Evolutionary conservation across 2,888 invertebrate species (phyloP).

Genomic region (Cybosia mesomella): DNA sequence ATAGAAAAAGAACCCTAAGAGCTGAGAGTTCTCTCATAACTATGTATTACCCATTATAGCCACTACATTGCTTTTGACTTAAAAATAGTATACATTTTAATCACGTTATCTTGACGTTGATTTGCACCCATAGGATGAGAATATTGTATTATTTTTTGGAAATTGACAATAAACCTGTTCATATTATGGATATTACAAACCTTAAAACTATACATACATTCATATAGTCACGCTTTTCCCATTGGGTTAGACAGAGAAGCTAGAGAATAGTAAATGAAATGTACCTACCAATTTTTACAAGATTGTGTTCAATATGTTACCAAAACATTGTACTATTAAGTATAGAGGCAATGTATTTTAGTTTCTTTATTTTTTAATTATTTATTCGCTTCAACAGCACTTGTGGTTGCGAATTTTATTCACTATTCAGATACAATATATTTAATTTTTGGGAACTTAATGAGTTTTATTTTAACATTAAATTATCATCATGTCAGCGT

Average conservation of each 20-base stretch:
- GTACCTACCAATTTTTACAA: constrained; percentile 30
- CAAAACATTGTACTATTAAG: constrained; percentile 49
- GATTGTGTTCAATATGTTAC: constrained; percentile 55
- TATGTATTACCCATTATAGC: too few relatives aligned
- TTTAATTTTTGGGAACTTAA: constrained; percentile 23
- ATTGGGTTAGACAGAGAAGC: neutral
- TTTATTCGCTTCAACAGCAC: constrained; percentile 20
- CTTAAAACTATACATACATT: neutral
- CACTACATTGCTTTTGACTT: too few relatives aligned
- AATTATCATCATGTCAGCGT: neutral
- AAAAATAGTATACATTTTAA: too few relatives aligned
- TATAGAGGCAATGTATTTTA: constrained; percentile 30
- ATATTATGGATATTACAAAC: neutral
- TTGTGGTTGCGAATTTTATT: constrained; percentile 19
- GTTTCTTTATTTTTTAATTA: constrained; percentile 40
- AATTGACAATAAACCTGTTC: neutral
- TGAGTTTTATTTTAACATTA: constrained; percentile 24
- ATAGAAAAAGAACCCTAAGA: neutral
- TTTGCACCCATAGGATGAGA: neutral
- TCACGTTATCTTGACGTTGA: neutral
- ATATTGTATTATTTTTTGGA: neutral
- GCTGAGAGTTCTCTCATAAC: too few relatives aligned
- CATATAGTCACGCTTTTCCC: neutral
- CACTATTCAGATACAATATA: constrained; percentile 35
- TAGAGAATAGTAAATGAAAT: neutral